Conservation (phyloP, 2,797 vertebrate genomes). For the Lutjanus argentimaculatus region DNA sequence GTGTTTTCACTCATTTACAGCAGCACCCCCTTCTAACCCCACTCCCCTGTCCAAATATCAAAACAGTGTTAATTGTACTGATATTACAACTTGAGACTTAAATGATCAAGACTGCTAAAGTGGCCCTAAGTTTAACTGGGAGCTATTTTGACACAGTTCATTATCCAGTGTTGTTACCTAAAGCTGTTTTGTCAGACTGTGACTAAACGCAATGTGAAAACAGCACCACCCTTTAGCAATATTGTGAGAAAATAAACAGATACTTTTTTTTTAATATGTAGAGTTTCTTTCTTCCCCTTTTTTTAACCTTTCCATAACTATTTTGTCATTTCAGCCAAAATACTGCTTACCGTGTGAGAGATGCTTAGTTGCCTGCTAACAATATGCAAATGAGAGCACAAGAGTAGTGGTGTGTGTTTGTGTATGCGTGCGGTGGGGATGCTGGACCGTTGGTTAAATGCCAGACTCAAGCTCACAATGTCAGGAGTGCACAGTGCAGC, state of each 20-base stretch:
- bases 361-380: constrained; percentile 21
- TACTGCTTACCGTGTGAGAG: constrained; percentile 20
- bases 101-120: constrained; percentile 25
- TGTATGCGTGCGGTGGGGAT: background rate
- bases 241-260: background rate
- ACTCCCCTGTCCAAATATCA: constrained; percentile 21
- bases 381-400: constrained; percentile 26
- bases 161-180: constrained; percentile 18
- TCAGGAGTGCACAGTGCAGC: constrained; percentile 4
- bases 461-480: constrained; percentile 7
- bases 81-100: constrained; percentile 3
- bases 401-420: background rate
- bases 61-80: constrained; percentile 34
- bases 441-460: background rate
- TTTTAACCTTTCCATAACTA: background rate
- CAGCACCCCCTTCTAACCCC: background rate
- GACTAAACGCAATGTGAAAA: constrained; percentile 35
- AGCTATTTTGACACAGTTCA: constrained; percentile 45
- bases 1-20: constrained; percentile 16
- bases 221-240: constrained; percentile 3
- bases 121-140: constrained; percentile 7
- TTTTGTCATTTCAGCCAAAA: constrained; percentile 44
- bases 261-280: background rate
- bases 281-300: background rate
- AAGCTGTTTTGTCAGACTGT: constrained; percentile 33